Evolutionary conservation across 2,797 vertebrate genomes (phyloP).

Genomic region (Lutjanus argentimaculatus): DNA sequence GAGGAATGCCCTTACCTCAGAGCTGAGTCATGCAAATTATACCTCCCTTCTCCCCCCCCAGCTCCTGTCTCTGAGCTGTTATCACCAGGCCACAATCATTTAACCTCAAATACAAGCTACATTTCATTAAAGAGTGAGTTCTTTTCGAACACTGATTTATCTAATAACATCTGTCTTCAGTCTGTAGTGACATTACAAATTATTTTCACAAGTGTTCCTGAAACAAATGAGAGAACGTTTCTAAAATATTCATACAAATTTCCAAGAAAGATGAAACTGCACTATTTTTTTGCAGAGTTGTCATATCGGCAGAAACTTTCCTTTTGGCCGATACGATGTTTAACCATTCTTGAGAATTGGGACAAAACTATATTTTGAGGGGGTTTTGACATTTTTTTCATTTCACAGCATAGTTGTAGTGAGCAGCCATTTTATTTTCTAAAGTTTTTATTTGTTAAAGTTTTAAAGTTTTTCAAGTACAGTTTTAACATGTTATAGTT

Average conservation of each 20-base stretch:
- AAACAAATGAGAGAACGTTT: neutral
- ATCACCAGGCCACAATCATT: constrained; percentile 6
- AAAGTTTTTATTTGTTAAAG: too few relatives aligned
- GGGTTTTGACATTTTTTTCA: too few relatives aligned
- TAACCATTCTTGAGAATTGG: too few relatives aligned
- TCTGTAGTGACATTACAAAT: neutral
- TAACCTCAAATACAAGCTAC: neutral
- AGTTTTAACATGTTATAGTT: too few relatives aligned
- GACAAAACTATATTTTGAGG: too few relatives aligned
- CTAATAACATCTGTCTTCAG: too few relatives aligned
- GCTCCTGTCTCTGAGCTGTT: constrained; percentile 18
- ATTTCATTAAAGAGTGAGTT: neutral
- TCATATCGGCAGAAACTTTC: too few relatives aligned
- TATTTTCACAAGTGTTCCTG: neutral
- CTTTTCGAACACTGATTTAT: neutral
- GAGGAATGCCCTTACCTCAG: constrained; percentile 64
- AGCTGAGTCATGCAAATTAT: constrained; percentile 67
- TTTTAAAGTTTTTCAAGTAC: too few relatives aligned
- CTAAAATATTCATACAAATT: neutral
- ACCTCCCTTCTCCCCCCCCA: constrained; percentile 20
- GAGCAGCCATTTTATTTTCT: too few relatives aligned
- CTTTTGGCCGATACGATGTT: too few relatives aligned
- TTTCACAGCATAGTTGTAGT: too few relatives aligned
- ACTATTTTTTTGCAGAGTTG: too few relatives aligned
- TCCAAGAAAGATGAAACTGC: neutral